Evolutionary conservation across 2,797 vertebrate species (phyloP).

Genomic region (Hippoglossus hippoglossus): DNA sequence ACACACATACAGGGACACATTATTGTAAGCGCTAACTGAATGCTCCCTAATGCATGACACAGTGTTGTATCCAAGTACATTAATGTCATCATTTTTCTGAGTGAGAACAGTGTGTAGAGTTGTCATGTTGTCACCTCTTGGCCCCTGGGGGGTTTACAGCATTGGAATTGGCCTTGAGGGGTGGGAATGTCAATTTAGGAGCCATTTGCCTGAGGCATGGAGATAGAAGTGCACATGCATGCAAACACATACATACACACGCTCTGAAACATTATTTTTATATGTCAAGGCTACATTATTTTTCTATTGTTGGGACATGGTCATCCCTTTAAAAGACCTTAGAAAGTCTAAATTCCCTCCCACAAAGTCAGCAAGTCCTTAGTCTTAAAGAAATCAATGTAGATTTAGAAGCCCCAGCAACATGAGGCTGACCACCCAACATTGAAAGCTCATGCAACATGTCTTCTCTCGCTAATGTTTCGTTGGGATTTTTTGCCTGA

Average conservation of each 20-base stretch:
- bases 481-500: too few species aligned
- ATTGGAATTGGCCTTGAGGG: slow-evolving; percentile 55
- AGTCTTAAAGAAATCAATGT: too few species aligned
- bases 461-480: too few species aligned
- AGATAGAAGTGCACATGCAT: slow-evolving; percentile 8
- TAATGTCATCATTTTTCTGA: slow-evolving; percentile 66
- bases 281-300: too few species aligned
- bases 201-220: slow-evolving; percentile 55
- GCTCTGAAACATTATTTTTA: not conserved
- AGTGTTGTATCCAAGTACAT: slow-evolving; percentile 50
- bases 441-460: too few species aligned
- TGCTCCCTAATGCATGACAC: slow-evolving; percentile 18
- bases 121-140: slow-evolving; percentile 36
- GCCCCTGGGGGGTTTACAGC: slow-evolving; percentile 26
- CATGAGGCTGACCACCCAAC: too few species aligned
- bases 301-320: too few species aligned
- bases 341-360: too few species aligned
- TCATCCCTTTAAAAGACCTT: too few species aligned
- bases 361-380: too few species aligned
- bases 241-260: not conserved
- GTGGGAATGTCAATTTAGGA: slow-evolving; percentile 68
- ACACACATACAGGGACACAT: too few species aligned
- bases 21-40: slow-evolving; percentile 8
- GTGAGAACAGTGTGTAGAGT: slow-evolving; percentile 27
- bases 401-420: too few species aligned